Base-by-base conservation (phyloP, 2,113 vertebrate genomes). In the Tachycineta bicolor region DNA sequence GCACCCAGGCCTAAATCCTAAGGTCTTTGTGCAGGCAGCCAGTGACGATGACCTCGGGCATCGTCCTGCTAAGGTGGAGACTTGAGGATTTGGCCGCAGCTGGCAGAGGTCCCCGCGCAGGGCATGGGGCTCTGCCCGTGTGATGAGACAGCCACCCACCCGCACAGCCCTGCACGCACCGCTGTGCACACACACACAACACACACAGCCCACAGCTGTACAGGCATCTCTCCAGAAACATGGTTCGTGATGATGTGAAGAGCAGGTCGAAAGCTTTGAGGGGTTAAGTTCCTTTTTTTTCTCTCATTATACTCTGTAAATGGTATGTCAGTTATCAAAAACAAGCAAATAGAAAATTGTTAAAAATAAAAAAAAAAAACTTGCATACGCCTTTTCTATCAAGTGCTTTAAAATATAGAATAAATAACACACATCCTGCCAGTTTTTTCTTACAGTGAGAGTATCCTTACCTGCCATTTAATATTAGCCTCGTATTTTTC, bases 341-440 rank as follows among this genome's bases (percentile, higher is more conserved):
- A 97, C 97, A 97, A 97, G 91, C 95, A 98, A 98, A 97, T 97
- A 97, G 96, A 98, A 97, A 97, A 98, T 98, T 68, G 96, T 98
- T 58, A 76, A 97, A 96, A 97, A n/a, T n/a, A n/a, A 96, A 94
- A 96, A 96, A 96, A 97, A 89, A 92, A 3, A 98, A 96, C 98
- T 98, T 98, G 98, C 98, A 98, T 98, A 98, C 98, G 98, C 98
- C 98, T 98, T 98, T 98, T 98, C 98, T 98, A 98, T 98, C 98
- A 98, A 98, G 98, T 98, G 98, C 98, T 98, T 98, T 98, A 98
- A 98, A 98, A 98, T 98, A 98, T 98, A 98, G 98, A 98, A 98
- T 98, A 98, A 98, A 98, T 98, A 98, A 98, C 98, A 98, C 98
- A 98, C 98, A 98, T 98, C 98, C 98, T 98, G 98, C 98, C 98